These are phyloP conservation scores for Rhyacichthys aspro DNA, from an alignment of 2,797 vertebrate genomes.

Conservation along the genomic window DNA sequence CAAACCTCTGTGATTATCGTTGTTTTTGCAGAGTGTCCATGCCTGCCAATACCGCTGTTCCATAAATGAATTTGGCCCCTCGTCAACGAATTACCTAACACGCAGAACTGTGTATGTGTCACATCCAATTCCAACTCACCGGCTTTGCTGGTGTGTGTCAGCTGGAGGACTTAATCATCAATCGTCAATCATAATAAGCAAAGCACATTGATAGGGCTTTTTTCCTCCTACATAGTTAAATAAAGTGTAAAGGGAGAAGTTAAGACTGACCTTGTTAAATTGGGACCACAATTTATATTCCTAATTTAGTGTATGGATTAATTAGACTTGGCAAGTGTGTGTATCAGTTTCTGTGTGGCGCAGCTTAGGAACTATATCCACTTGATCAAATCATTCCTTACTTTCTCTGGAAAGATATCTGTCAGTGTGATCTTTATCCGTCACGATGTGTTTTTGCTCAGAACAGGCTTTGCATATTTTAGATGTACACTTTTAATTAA, in stretches of 20 bases:
- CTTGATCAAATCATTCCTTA: conserved; percentile 64
- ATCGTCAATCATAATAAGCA: conserved; percentile 83
- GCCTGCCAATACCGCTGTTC: conserved; percentile 83
- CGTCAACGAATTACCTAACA: conserved; percentile 83
- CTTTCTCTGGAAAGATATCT: conserved; percentile 74
- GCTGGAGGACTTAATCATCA: conserved; percentile 83
- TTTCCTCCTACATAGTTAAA: conserved; percentile 65
- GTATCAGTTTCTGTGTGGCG: conserved; percentile 69
- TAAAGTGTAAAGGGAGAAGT: conserved; percentile 79
- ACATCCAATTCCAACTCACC: conserved; percentile 82
- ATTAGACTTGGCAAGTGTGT: conserved; percentile 73
- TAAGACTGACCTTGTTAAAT: conserved; percentile 77
- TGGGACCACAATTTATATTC: conserved; percentile 74
- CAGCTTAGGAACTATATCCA: conserved; percentile 60
- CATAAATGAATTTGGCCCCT: conserved; percentile 84
- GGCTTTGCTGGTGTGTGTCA: conserved; percentile 80
- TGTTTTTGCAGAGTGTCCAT: conserved; percentile 81
- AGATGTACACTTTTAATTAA: conserved; percentile 73
- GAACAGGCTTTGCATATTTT: conserved; percentile 64
- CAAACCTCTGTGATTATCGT: conserved; percentile 83
- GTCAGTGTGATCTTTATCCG: conserved; percentile 57
- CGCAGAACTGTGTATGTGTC: conserved; percentile 82
- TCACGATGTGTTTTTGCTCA: conserved; percentile 57
- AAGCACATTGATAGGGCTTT: conserved; percentile 74
- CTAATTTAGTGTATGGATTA: conserved; percentile 79